Evolutionary conservation across 2,113 vertebrate species (phyloP).

Genomic region (Trematomus loennbergii): DNA sequence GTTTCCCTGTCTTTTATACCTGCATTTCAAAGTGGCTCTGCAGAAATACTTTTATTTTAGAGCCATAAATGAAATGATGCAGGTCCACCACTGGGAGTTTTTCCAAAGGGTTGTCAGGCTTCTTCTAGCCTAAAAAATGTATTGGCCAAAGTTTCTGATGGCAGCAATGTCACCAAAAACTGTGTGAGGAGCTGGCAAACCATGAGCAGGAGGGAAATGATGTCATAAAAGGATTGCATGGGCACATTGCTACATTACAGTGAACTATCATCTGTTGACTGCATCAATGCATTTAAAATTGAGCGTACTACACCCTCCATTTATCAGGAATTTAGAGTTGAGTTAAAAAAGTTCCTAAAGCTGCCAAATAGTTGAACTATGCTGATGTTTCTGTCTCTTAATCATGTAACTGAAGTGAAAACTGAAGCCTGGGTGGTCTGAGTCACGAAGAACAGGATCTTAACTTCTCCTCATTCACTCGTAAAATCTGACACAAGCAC

Average conservation of each 20-base stretch:
- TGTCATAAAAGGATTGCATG: too few relatives aligned
- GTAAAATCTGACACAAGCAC: conserved; percentile 62
- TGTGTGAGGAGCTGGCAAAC: not conserved
- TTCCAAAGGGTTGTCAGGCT: too few relatives aligned
- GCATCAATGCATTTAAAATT: not conserved
- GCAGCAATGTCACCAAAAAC: not conserved
- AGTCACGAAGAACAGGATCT: conserved; percentile 60
- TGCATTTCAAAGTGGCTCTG: too few relatives aligned
- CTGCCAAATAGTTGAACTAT: not conserved
- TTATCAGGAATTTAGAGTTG: not conserved
- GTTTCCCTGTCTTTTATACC: too few relatives aligned
- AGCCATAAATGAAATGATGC: not conserved
- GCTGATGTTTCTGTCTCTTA: not conserved
- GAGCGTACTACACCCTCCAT: not conserved
- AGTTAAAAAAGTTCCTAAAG: not conserved
- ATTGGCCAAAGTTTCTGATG: too few relatives aligned
- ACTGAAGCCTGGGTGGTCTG: conserved; percentile 66
- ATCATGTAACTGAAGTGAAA: not conserved
- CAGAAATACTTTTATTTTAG: too few relatives aligned
- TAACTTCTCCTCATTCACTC: conserved; percentile 49
- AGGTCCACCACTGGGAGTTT: too few relatives aligned
- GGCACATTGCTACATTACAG: too few relatives aligned
- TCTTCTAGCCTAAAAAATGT: too few relatives aligned
- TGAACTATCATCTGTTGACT: too few relatives aligned
- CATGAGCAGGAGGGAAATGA: not conserved